Conservation (phyloP, 2,888 invertebrate genomes). For the Saturnia japonica region DNA sequence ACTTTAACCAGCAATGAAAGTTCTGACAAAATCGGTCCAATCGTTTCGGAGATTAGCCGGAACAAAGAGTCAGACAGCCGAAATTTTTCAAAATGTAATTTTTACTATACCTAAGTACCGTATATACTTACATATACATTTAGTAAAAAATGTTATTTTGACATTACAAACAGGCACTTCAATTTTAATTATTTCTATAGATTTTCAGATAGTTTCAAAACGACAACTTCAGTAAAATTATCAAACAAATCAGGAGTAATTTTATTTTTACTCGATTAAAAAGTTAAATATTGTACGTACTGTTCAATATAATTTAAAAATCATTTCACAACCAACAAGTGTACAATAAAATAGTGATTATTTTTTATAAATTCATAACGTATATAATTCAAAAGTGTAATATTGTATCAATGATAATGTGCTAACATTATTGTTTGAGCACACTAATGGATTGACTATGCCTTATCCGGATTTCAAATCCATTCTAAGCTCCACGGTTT, state of each 20-base stretch:
- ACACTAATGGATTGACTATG: neutral
- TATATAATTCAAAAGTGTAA: neutral
- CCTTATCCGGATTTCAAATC: slow-evolving; percentile 25
- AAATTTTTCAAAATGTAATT: no score
- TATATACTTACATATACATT: no score
- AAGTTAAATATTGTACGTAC: neutral
- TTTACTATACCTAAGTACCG: no score
- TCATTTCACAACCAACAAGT: neutral
- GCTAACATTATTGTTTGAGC: slow-evolving; percentile 5
- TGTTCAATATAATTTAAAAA: neutral
- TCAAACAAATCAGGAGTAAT: neutral
- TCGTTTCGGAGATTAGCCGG: no score
- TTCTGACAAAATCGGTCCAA: no score
- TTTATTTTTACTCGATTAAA: neutral
- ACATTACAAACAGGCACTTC: no score
- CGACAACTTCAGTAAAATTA: neutral
- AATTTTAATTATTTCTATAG: no score
- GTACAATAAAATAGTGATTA: neutral
- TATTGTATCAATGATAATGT: slow-evolving; percentile 6
- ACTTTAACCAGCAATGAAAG: no score
- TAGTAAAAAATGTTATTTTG: no score
- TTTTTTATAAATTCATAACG: neutral
- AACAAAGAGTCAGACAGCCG: no score
- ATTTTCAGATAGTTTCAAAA: neutral
- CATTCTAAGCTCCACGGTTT: slow-evolving; percentile 44